Evolutionary conservation across 2,888 invertebrate species (phyloP).

Genomic region (Catocala nupta): DNA sequence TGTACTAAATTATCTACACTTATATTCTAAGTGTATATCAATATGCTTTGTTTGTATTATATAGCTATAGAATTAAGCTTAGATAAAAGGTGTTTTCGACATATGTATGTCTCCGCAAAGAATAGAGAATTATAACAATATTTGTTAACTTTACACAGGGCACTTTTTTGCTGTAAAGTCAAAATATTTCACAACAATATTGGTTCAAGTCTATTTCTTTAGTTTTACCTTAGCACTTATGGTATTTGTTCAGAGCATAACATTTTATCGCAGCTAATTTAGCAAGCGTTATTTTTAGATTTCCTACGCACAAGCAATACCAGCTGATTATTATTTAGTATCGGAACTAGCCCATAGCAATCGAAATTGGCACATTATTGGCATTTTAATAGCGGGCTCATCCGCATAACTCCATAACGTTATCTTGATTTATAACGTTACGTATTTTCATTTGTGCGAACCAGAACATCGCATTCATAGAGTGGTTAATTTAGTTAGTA

Average conservation of each 20-base stretch:
- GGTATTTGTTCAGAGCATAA: slow-evolving; percentile 39
- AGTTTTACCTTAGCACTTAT: not conserved
- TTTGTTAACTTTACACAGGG: no score
- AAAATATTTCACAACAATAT: not conserved
- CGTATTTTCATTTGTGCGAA: slow-evolving; percentile 66
- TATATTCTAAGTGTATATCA: no score
- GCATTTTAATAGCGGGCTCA: slow-evolving; percentile 78
- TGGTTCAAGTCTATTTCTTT: not conserved
- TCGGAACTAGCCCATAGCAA: slow-evolving; percentile 70
- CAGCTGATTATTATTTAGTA: slow-evolving; percentile 64
- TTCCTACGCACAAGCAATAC: slow-evolving; percentile 63
- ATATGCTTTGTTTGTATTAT: no score
- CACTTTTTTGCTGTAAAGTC: no score
- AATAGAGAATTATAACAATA: no score
- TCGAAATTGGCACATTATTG: slow-evolving; percentile 77
- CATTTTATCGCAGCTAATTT: slow-evolving; percentile 39
- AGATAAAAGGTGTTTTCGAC: no score
- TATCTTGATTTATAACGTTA: slow-evolving; percentile 80
- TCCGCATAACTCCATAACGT: slow-evolving; percentile 77
- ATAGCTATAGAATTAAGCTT: no score
- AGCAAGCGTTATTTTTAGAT: slow-evolving; percentile 41
- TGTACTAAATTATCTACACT: no score
- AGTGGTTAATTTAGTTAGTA: slow-evolving; percentile 71
- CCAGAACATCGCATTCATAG: slow-evolving; percentile 66
- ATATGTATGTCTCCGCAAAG: no score